Evolutionary conservation across 1,140 invertebrate species (phyloP), one percentile per base, ranked within the genome.

Genomic region (Drosophila auraria): DNA sequence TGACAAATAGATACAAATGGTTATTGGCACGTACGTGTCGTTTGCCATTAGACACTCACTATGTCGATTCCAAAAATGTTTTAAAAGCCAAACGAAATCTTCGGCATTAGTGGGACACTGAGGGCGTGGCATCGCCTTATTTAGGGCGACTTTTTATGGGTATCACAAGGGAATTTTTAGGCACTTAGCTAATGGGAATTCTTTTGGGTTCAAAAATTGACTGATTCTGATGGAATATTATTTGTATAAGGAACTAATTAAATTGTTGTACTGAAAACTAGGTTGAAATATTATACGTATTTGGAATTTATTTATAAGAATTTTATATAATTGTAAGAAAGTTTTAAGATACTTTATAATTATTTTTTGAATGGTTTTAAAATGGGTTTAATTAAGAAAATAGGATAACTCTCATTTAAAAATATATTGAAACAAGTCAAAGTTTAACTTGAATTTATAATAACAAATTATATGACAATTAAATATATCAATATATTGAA

Each of bases 1-100:
- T 89, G 86, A 89, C 86, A 89, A 89, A 89, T 89, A 89, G 86
- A 89, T 89, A 89, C 86, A 89, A 89, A 89, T 89, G 86, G 86
- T 75, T 89, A 89, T 90, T 89, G 86, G 86, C 86, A 89, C 86
- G 86, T 89, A 86, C 86, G 82, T 86, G 86, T 90, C 84, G 84
- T 63, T 89, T 78, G 84, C 82, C 84, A 87, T 87, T 87, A 87
- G 84, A 77, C 74, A 81, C 70, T 79, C 73, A 77, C 78, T 89
- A 82, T 82, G 63, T 84, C 77, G 83, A 72, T 76, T 51, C 68
- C 72, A 59, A 66, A 73, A n/a, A 36, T 45, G 25, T 45, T 17
- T 17, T 54, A 61, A 61, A 36, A 53, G 53, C 65, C 14, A 25
- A 60, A 60, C 17, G 47, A 76, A 86, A 56, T 56, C 30, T 23